Conservation (phyloP, 2,113 vertebrate genomes). For the Fregata magnificens region DNA sequence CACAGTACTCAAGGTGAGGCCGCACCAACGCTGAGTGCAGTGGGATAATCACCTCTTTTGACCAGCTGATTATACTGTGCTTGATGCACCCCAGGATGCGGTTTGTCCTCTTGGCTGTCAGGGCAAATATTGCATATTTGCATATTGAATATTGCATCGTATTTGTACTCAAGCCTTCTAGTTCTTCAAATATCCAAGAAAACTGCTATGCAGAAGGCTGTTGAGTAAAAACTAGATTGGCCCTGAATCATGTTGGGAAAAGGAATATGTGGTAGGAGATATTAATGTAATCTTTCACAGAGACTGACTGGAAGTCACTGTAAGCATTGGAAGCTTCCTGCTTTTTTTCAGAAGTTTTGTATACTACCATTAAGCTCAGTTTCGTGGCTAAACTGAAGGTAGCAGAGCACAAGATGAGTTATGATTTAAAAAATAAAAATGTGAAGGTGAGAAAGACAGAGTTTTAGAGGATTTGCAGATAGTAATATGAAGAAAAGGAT, state of each 20-base stretch:
- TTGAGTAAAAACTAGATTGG: neutral
- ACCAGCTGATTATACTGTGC: neutral
- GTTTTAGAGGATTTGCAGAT: neutral
- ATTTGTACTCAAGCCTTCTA: neutral
- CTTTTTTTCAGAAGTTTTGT: neutral
- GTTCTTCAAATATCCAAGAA: neutral
- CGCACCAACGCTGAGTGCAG: neutral
- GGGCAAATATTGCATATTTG: neutral
- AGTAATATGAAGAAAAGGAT: neutral
- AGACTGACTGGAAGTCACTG: neutral
- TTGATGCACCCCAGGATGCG: neutral
- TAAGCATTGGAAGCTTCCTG: neutral
- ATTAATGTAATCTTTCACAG: neutral
- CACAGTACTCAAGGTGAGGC: neutral
- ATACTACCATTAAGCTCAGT: neutral
- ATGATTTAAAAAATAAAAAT: neutral
- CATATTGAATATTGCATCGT: neutral
- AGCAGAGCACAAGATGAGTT: neutral
- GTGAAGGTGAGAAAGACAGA: neutral
- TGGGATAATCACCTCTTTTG: neutral
- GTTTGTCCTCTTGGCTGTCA: neutral
- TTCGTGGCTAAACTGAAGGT: neutral
- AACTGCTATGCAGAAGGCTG: neutral
- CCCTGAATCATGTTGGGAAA: neutral
- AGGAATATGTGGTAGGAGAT: neutral